Conservation (phyloP, 2,113 vertebrate genomes). For the Mola mola region DNA sequence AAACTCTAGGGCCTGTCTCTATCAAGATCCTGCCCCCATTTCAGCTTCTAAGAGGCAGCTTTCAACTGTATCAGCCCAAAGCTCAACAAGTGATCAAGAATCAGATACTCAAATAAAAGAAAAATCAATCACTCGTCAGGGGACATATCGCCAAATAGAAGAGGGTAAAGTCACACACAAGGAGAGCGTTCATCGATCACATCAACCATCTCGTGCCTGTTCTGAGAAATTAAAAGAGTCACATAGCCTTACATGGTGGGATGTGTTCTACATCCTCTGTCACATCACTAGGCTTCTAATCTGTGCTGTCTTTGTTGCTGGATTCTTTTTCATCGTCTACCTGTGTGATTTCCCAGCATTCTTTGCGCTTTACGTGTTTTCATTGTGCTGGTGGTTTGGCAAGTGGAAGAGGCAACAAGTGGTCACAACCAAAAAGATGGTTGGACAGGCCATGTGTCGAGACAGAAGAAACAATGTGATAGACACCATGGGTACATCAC, state of each 20-base stretch:
- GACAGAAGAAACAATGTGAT: background rate
- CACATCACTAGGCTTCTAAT: slow-evolving; percentile 81
- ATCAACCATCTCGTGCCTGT: slow-evolving; percentile 12
- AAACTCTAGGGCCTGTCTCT: slow-evolving; percentile 24
- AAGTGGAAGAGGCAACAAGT: slow-evolving; percentile 75
- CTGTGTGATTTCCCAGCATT: slow-evolving; percentile 88
- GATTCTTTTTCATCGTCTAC: slow-evolving; percentile 85
- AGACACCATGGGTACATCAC: too few species aligned
- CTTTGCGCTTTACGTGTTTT: slow-evolving; percentile 87
- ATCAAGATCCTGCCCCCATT: slow-evolving; percentile 1
- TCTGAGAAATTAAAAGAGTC: slow-evolving; percentile 55
- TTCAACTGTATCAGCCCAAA: slow-evolving; percentile 13
- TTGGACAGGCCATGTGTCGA: slow-evolving; percentile 3
- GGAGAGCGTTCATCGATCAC: slow-evolving; percentile 28
- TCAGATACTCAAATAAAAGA: slow-evolving; percentile 15
- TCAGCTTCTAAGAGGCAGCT: background rate
- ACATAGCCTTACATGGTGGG: slow-evolving; percentile 55
- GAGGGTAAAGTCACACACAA: background rate
- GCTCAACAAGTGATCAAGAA: slow-evolving; percentile 22
- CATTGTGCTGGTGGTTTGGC: slow-evolving; percentile 87
- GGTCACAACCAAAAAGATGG: slow-evolving; percentile 74
- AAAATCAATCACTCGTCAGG: slow-evolving; percentile 21
- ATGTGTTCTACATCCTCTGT: slow-evolving; percentile 73
- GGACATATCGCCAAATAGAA: slow-evolving; percentile 30
- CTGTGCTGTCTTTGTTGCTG: slow-evolving; percentile 82